Evolutionary conservation across 2,888 invertebrate species (phyloP).

Genomic region (Metacarcinus magister): DNA sequence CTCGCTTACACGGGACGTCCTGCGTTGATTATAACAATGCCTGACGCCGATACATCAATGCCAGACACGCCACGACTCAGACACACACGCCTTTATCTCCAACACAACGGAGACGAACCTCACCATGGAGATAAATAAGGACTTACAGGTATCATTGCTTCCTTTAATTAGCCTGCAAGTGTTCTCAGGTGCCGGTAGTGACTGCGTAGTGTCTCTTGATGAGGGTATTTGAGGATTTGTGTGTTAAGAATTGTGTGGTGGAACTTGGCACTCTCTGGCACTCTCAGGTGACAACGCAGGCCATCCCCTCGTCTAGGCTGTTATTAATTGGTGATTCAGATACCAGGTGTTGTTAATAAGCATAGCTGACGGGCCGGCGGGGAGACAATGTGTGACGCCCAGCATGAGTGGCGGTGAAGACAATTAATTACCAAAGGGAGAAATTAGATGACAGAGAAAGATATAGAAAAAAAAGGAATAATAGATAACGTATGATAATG

Average conservation of each 20-base stretch:
- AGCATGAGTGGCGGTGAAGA: neutral
- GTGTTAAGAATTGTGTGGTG: neutral
- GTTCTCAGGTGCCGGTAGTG: neutral
- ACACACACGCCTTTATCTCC: conserved; percentile 51
- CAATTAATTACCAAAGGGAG: neutral
- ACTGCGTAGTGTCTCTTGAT: neutral
- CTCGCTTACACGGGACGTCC: conserved; percentile 58
- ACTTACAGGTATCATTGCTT: neutral
- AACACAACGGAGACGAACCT: neutral
- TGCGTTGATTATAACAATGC: conserved; percentile 77
- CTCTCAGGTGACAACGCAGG: conserved; percentile 69
- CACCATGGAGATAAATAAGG: conserved; percentile 12
- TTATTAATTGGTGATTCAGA: conserved; percentile 80
- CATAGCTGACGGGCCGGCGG: conserved; percentile 71
- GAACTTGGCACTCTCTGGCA: conserved; percentile 70
- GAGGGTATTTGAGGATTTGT: conserved; percentile 30
- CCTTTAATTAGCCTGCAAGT: neutral
- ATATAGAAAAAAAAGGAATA: neutral
- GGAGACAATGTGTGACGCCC: conserved; percentile 69
- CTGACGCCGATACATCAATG: conserved; percentile 73
- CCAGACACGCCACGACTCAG: conserved; percentile 41
- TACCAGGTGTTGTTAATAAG: conserved; percentile 77
- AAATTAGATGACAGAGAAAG: neutral
- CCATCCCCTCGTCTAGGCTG: conserved; percentile 72
- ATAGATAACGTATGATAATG: neutral